Conservation (phyloP, 2,888 invertebrate species). For the Heliconius ismenius region DNA sequence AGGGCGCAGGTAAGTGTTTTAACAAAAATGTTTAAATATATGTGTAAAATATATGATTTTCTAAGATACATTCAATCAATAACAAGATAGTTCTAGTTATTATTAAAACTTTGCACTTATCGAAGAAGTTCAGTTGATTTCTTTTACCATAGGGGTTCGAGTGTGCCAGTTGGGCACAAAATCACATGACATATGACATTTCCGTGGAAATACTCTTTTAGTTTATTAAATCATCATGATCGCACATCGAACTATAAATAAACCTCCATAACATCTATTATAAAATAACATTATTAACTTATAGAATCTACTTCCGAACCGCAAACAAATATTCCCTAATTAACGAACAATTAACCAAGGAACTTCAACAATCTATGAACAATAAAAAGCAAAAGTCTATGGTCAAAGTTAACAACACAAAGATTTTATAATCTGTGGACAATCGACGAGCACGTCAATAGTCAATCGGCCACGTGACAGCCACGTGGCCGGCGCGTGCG, state of each 20-base stretch:
- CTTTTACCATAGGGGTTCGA: no score
- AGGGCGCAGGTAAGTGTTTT: no score
- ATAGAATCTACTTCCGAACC: not conserved
- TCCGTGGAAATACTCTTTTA: not conserved
- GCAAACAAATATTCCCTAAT: constrained; percentile 2
- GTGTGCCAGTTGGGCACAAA: no score
- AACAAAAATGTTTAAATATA: no score
- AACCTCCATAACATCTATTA: no score
- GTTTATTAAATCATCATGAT: no score
- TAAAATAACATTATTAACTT: not conserved
- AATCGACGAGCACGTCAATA: constrained; percentile 49
- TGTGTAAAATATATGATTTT: no score
- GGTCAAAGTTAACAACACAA: constrained; percentile 39
- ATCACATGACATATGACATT: not conserved
- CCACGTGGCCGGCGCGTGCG: constrained; percentile 69
- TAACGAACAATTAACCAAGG: constrained; percentile 11
- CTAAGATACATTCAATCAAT: no score
- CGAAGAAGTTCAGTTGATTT: no score
- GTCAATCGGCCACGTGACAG: constrained; percentile 61
- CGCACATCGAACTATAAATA: no score
- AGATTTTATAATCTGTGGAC: constrained; percentile 39
- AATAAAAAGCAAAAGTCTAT: constrained; percentile 41
- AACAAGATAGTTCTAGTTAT: no score
- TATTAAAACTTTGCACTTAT: no score
- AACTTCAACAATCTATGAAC: constrained; percentile 16